Evolutionary conservation across 2,113 vertebrate species (phyloP).

Genomic region (Alethe diademata): DNA sequence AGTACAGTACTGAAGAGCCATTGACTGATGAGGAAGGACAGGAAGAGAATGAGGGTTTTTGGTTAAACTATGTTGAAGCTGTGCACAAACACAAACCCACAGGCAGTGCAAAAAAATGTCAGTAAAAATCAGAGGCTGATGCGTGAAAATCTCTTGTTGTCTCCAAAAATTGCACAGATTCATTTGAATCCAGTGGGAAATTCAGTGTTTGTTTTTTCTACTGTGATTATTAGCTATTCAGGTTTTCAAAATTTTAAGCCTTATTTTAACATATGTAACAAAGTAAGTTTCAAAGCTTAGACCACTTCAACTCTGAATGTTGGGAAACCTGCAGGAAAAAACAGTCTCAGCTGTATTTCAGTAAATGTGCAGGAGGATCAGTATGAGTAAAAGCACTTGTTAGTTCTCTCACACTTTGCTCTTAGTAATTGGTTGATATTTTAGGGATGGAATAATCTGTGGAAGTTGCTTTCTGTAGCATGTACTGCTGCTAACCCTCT

Average conservation of each 20-base stretch:
- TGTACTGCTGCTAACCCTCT: not conserved
- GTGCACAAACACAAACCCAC: not conserved
- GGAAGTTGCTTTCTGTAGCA: slow-evolving; percentile 1
- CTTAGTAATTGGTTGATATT: slow-evolving; percentile 29
- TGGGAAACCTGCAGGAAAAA: not conserved
- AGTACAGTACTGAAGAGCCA: not conserved
- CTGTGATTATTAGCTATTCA: not conserved
- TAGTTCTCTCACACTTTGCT: not conserved
- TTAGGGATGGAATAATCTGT: slow-evolving; percentile 7
- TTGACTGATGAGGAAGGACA: not conserved
- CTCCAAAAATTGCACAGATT: not conserved
- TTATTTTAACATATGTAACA: not conserved
- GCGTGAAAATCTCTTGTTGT: not conserved
- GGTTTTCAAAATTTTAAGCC: not conserved
- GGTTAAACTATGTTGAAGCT: not conserved
- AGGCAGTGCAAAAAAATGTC: not conserved
- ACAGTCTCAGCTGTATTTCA: not conserved
- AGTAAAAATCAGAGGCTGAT: not conserved
- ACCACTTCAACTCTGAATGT: not conserved
- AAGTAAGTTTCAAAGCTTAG: not conserved
- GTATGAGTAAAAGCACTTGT: not conserved
- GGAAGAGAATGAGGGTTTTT: not conserved
- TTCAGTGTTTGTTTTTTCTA: not conserved
- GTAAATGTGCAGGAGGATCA: not conserved
- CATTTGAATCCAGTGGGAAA: not conserved